These are phyloP conservation scores for Brachionus rotundiformis DNA, from an alignment of 1,140 invertebrate species.

Conservation along the genomic window DNA sequence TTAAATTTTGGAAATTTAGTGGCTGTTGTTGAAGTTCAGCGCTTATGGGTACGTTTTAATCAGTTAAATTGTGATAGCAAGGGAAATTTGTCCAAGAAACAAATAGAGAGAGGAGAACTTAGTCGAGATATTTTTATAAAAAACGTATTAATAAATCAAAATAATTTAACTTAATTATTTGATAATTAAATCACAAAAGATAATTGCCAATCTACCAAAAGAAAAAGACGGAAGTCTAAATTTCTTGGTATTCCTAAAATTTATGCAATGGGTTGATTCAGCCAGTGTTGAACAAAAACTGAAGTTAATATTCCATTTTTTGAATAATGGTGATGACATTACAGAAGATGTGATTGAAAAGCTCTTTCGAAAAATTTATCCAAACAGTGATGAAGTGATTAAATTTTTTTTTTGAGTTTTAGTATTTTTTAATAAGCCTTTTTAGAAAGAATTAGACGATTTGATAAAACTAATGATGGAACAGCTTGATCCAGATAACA, in stretches of 20 bases:
- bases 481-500: slow-evolving; percentile 11
- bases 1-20: not conserved
- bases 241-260: slow-evolving; percentile 48
- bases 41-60: slow-evolving; percentile 48
- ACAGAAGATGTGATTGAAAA: not conserved
- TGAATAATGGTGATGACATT: slow-evolving; percentile 41
- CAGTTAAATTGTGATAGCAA: slow-evolving; percentile 33
- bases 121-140: slow-evolving; percentile 26
- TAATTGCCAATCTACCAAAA: slow-evolving; percentile 36
- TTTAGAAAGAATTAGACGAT: slow-evolving; percentile 26
- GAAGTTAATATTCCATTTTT: slow-evolving; percentile 37
- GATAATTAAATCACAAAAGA: too few relatives aligned
- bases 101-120: slow-evolving; percentile 15
- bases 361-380: slow-evolving; percentile 24
- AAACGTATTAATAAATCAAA: not conserved
- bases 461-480: slow-evolving; percentile 11
- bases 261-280: slow-evolving; percentile 35
- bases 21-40: slow-evolving; percentile 51
- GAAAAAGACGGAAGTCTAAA: slow-evolving; percentile 43
- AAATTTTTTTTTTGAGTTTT: too few relatives aligned
- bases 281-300: slow-evolving; percentile 11
- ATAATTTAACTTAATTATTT: not conserved
- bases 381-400: slow-evolving; percentile 20
- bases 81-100: not conserved
- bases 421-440: not conserved